A percentile compares a stretch with the other conserved stretches of the same genome.
These are phyloP conservation scores for Stenodema calcarata DNA, from an alignment of 2,888 invertebrate genomes.

Conservation along the genomic window DNA sequence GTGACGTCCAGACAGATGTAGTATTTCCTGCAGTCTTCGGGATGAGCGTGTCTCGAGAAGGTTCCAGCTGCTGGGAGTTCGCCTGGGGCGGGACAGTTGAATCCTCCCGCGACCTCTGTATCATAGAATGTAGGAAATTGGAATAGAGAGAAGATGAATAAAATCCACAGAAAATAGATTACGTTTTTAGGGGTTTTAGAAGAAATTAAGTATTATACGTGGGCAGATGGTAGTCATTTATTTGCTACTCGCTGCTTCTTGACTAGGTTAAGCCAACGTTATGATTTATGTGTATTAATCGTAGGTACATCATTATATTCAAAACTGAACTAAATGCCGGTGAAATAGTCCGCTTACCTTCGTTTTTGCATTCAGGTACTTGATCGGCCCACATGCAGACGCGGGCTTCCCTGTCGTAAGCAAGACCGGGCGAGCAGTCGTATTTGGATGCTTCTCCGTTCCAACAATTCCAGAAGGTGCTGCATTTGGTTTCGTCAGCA, in stretches of 20 bases:
- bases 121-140: neutral
- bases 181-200: no score
- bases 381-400: constrained; percentile 98
- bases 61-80: constrained; percentile 80
- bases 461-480: constrained; percentile 97
- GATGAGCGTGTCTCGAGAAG: constrained; percentile 94
- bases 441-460: constrained; percentile 92
- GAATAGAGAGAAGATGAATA: neutral
- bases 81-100: constrained; percentile 82
- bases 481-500: constrained; percentile 85
- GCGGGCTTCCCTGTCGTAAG: constrained; percentile 90
- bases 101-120: constrained; percentile 89
- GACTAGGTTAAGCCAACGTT: neutral
- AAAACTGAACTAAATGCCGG: neutral
- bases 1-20: constrained; percentile 91
- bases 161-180: neutral
- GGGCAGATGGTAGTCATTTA: no score
- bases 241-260: neutral
- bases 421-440: constrained; percentile 92
- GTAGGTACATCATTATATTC: neutral
- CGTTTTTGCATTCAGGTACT: constrained; percentile 88
- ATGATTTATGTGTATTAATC: neutral
- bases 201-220: no score
- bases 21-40: constrained; percentile 93
- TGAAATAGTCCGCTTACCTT: constrained; percentile 67